A percentile compares a stretch with the other conserved stretches of the same genome.
phyloP scores from a whole-genome alignment of 2,888 invertebrate genomes.

The Steinernema hermaphroditum region DNA sequence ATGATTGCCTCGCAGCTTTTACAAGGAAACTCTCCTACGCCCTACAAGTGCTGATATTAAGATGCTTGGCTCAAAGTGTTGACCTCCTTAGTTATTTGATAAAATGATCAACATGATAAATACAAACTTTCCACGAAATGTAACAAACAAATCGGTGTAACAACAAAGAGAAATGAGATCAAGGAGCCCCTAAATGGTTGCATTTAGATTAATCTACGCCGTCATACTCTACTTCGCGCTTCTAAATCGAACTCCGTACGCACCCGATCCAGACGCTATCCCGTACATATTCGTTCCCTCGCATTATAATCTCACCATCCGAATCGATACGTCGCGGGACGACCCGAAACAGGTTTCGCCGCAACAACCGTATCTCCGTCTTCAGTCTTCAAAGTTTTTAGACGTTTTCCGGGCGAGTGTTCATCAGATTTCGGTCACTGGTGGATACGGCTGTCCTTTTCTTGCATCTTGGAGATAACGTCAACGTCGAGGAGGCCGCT shows the following conservation, averaged over 20 bases:
- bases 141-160: too few relatives aligned
- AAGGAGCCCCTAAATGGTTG: too few relatives aligned
- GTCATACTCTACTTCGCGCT: conserved; percentile 29
- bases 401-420: conserved; percentile 14
- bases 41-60: too few relatives aligned
- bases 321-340: conserved; percentile 29
- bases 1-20: too few relatives aligned
- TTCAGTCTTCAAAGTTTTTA: not conserved
- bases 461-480: conserved; percentile 17
- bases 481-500: not conserved
- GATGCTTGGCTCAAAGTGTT: too few relatives aligned
- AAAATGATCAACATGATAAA: too few relatives aligned
- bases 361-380: too few relatives aligned
- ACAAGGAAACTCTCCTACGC: too few relatives aligned
- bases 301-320: conserved; percentile 24
- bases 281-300: conserved; percentile 23
- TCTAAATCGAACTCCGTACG: conserved; percentile 16
- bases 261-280: conserved; percentile 13
- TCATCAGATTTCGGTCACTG: conserved; percentile 16
- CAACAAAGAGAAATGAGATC: too few relatives aligned
- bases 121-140: too few relatives aligned
- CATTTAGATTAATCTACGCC: not conserved
- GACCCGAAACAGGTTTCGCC: conserved; percentile 17
- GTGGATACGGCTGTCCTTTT: conserved; percentile 7
- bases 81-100: too few relatives aligned